Conservation (phyloP, 2,888 invertebrate species). For the Lamproptera curius region DNA sequence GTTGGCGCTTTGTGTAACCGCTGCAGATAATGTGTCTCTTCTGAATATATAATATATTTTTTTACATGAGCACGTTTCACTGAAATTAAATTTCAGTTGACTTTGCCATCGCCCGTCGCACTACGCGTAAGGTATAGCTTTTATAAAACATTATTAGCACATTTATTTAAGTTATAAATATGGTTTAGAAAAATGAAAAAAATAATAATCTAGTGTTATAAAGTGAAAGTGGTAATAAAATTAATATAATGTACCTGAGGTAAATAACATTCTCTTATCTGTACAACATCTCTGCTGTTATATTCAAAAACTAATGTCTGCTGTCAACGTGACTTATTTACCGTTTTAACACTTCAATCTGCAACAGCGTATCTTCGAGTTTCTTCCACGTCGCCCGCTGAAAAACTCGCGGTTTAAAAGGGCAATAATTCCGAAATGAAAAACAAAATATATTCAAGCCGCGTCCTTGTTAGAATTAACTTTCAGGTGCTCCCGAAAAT, state of each 20-base stretch:
- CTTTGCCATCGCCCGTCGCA: slow-evolving; percentile 1
- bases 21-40: slow-evolving; percentile 13
- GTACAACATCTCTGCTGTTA: no score
- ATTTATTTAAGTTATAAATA: neutral
- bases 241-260: neutral
- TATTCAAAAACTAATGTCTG: neutral
- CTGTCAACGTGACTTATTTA: neutral
- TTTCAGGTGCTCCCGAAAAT: slow-evolving; percentile 16
- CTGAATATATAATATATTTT: slow-evolving; percentile 13
- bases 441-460: slow-evolving; percentile 9
- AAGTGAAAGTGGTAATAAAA: neutral
- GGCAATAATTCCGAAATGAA: slow-evolving; percentile 17
- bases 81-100: slow-evolving; percentile 4
- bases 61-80: slow-evolving; percentile 3
- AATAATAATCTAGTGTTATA: neutral
- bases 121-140: neutral
- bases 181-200: neutral
- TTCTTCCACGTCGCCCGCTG: slow-evolving; percentile 37
- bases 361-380: neutral
- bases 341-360: neutral
- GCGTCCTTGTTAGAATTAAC: slow-evolving; percentile 12
- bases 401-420: slow-evolving; percentile 45
- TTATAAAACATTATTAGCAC: neutral
- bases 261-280: neutral
- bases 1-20: slow-evolving; percentile 13